Base-by-base conservation (phyloP, 2,888 invertebrate species). In the Tanaodytes sp. region DNA sequence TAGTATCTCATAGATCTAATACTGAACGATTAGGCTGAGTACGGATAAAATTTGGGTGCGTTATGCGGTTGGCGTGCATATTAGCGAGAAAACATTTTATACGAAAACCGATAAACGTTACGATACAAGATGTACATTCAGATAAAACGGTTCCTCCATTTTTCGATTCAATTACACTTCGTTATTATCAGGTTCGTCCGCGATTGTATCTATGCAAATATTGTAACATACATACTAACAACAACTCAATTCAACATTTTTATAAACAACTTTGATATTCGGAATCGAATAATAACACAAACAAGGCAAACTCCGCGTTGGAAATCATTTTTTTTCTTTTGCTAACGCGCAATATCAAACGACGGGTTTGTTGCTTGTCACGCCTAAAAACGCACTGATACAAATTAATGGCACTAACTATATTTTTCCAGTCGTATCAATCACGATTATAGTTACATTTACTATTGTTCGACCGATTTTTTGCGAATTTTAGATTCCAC, bases 81-180 rank as follows among this genome's bases (percentile, higher is more conserved):
- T 49, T 49, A n/a, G n/a, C n/a, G 20, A 40, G 46, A 54, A 33
- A 54, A 23, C 54, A 42, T 69, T 69, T 69, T 69, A 61, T 67
- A 67, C 61, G 69, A 69, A 46, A 59, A n/a, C 63, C 33, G 20
- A 58, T 64, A 64, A 64, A 43, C 52, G 49, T 69, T 65, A 64
- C 12, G 45, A 51, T 55, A 59, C 42, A 36, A 55, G 14, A 46
- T 65, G 70, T 70, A 70, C 43, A 70, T 70, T 65, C 61, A 57
- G 23, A 61, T 42, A 36, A 70, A 64, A 65, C 57, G 70, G 70
- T 71, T 71, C 71, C 71, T 71, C 65, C 71, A 71, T 71, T 71
- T 57, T 36, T 39, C 33, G 63, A 57, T 68, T 63, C 14, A 58
- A 63, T 58, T 63, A 36, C 48, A 63, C 42, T 68, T 36, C 36